Conservation (phyloP, 92 coral and sea anemone genomes). For the Heliopora coerulea region DNA sequence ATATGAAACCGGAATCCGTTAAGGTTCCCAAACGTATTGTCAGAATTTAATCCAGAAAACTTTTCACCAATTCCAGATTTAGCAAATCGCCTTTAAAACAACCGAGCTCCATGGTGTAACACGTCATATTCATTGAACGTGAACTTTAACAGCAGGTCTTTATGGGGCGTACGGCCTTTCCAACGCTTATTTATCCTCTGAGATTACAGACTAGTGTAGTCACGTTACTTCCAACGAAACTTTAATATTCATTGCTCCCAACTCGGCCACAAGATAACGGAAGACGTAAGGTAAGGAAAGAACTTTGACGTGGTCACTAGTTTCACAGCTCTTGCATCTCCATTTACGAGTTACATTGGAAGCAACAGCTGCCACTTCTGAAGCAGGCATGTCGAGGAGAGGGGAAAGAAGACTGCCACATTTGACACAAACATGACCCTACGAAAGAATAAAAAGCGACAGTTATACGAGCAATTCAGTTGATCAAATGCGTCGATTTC, state of each 20-base stretch:
- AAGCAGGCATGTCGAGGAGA: slow-evolving; percentile 78
- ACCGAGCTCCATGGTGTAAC: no score
- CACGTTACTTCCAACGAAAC: slow-evolving; percentile 76
- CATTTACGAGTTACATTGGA: slow-evolving; percentile 87
- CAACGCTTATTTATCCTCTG: no score
- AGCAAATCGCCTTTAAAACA: no score
- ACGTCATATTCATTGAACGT: no score
- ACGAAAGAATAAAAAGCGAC: not conserved
- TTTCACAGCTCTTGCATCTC: slow-evolving; percentile 86
- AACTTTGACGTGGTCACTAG: slow-evolving; percentile 69
- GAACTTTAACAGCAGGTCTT: no score
- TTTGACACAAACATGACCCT: slow-evolving; percentile 93
- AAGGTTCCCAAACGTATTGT: no score
- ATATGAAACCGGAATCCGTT: no score
- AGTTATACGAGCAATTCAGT: not conserved
- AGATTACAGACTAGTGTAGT: no score
- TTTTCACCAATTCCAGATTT: no score
- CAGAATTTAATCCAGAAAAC: no score
- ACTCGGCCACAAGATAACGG: slow-evolving; percentile 93
- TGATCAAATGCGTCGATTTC: no score
- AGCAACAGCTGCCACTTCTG: slow-evolving; percentile 85
- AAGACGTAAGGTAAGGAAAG: slow-evolving; percentile 93
- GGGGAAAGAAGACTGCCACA: slow-evolving; percentile 94
- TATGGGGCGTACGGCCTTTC: no score
- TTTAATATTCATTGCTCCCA: slow-evolving; percentile 95